Evolutionary conservation across 2,797 vertebrate genomes (phyloP), one percentile per base, ranked within the genome.

Genomic region (Catharus ustulatus): DNA sequence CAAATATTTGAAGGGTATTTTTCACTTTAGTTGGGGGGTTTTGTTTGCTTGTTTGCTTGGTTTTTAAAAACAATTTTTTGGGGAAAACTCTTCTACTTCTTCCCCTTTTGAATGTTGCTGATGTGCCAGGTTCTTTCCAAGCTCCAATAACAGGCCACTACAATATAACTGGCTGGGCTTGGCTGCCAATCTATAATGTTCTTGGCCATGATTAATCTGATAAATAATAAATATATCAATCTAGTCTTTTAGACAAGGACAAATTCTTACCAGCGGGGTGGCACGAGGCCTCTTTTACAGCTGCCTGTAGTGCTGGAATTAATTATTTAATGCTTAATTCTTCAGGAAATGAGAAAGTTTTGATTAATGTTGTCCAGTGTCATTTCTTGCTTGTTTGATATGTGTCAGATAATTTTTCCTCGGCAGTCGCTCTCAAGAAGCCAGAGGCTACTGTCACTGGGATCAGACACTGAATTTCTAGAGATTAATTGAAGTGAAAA

Each of bases 221-320:
- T 99, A 99, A 99, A 99, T 99, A 99, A 99, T 99, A 99, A 99
- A 99, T 99, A 99, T 99, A 99, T 99, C 99, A 99, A 99, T 99
- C 99, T 99, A 99, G 98, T 98, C 97, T 98, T 98, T 98, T 98
- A 98, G 99, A 99, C 99, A 99, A 99, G 99, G 99, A 99, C 99
- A 99, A 99, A 99, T 99, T 99, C 98, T 98, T 98, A 99, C 97
- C 99, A 99, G 99, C 99, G 97, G 99, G 99, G 98, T 98, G 98
- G 98, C 98, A 98, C 94, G 98, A 98, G 98, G 97, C 98, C 98
- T 98, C 98, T 98, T 99, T 98, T 98, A 98, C 98, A 98, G 98
- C 98, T 98, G 98, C 98, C 98, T 99, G 98, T 98, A 98, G 98
- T 98, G 98, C 98, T 97, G 97, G 98, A 98, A 99, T 99, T 98